Percentiles rank a stretch among this genome's conserved stretches.
Conservation (phyloP, 37 sponge, comb jelly and placozoan species). For the Dysidea cf. avara region DNA sequence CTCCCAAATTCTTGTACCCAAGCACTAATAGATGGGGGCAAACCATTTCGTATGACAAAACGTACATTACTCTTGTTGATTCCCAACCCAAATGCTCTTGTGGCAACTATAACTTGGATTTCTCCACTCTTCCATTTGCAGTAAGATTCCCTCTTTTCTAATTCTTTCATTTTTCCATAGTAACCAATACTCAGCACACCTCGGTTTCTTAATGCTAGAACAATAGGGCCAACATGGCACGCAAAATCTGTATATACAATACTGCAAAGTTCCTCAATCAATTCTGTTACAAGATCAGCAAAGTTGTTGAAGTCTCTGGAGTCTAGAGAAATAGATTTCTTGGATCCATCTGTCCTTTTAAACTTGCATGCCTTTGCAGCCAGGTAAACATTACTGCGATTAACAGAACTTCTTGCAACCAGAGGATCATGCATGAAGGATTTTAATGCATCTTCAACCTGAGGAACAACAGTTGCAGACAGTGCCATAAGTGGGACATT, state of each 20-base stretch:
- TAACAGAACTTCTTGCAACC: not conserved
- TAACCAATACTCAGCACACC: conserved; percentile 1
- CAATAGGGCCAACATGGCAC: conserved; percentile 18
- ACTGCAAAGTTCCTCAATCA: not conserved
- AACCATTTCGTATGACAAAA: conserved; percentile 24
- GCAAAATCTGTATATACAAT: conserved; percentile 45
- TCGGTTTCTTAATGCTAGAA: conserved; percentile 11
- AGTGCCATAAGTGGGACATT: conserved; percentile 1
- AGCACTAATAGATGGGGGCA: conserved; percentile 20
- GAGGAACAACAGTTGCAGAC: conserved; percentile 7
- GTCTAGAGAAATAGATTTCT: not conserved
- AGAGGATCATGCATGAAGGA: not conserved
- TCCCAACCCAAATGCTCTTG: conserved; percentile 26
- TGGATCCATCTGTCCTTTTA: not conserved
- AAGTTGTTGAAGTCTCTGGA: not conserved
- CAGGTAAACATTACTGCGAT: not conserved
- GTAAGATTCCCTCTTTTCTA: conserved; percentile 14
- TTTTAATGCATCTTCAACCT: not conserved
- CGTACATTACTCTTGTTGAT: conserved; percentile 3
- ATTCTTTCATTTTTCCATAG: too few relatives aligned
- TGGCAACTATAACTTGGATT: conserved; percentile 17
- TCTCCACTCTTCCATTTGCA: conserved; percentile 9
- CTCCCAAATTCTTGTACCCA: conserved; percentile 35
- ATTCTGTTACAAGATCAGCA: not conserved
- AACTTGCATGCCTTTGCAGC: not conserved